Conservation (phyloP, 1,140 invertebrate species). For the Apis florea region DNA sequence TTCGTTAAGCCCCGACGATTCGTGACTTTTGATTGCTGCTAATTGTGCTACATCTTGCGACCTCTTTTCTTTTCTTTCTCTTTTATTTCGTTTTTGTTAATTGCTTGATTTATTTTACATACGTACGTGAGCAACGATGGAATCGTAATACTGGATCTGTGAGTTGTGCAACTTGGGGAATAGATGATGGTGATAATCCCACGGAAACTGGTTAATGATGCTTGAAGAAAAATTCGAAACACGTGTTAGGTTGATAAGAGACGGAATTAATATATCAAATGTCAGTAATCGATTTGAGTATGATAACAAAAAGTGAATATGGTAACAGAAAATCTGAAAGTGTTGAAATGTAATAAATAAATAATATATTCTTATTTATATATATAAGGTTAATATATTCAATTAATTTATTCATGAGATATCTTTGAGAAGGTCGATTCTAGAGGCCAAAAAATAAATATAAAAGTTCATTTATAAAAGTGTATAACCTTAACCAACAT, state of each 20-base stretch:
- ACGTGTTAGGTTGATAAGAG: neutral
- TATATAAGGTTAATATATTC: no score
- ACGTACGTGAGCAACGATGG: neutral
- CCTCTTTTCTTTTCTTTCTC: neutral
- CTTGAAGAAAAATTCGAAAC: neutral
- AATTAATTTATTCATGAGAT: no score
- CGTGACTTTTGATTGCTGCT: constrained; percentile 38
- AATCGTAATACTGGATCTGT: neutral
- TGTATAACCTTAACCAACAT: no score
- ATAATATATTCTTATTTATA: no score
- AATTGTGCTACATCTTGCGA: constrained; percentile 15
- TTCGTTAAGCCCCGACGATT: constrained; percentile 8
- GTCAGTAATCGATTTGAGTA: neutral
- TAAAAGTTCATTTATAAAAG: no score
- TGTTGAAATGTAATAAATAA: no score
- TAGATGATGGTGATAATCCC: neutral
- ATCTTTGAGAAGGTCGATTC: no score
- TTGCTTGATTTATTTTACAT: neutral
- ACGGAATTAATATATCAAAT: neutral
- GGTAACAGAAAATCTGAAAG: no score
- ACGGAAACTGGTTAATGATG: neutral
- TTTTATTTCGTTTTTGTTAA: neutral
- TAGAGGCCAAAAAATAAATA: no score
- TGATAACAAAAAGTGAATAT: neutral
- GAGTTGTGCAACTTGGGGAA: neutral